phyloP scores from a whole-genome alignment of 2,888 invertebrate species.

The Helleia helle region DNA sequence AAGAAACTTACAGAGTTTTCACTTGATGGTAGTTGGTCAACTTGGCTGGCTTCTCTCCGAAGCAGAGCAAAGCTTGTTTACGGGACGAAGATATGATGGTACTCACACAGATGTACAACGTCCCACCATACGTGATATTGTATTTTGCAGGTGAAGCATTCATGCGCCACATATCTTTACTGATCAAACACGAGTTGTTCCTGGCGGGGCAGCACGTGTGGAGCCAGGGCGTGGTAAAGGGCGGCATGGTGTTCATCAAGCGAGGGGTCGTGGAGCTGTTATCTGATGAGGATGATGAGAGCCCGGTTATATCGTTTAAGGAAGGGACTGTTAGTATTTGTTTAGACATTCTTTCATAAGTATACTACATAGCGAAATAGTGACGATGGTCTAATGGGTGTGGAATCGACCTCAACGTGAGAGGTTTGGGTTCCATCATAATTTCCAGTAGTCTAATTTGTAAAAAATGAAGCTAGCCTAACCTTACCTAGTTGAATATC shows the following conservation, averaged over 20 bases:
- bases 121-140: background rate
- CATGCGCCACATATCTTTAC: conserved; percentile 53
- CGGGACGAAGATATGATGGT: background rate
- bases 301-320: conserved; percentile 65
- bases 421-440: no score
- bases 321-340: conserved; percentile 59
- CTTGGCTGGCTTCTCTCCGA: no score
- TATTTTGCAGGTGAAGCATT: conserved; percentile 45
- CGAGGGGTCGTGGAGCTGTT: conserved; percentile 64
- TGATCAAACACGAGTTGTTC: conserved; percentile 54
- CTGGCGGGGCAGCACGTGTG: conserved; percentile 54
- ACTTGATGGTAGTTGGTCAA: no score
- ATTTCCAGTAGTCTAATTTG: no score
- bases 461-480: no score
- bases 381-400: no score
- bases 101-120: background rate
- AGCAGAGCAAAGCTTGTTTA: background rate
- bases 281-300: conserved; percentile 70
- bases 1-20: no score
- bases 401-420: no score
- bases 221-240: conserved; percentile 59
- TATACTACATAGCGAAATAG: no score
- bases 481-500: no score
- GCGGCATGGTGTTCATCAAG: conserved; percentile 57
- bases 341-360: no score